Evolutionary conservation across 2,797 vertebrate genomes (phyloP), one percentile per base, ranked within the genome.

Genomic region (Rhynchotus rufescens): DNA sequence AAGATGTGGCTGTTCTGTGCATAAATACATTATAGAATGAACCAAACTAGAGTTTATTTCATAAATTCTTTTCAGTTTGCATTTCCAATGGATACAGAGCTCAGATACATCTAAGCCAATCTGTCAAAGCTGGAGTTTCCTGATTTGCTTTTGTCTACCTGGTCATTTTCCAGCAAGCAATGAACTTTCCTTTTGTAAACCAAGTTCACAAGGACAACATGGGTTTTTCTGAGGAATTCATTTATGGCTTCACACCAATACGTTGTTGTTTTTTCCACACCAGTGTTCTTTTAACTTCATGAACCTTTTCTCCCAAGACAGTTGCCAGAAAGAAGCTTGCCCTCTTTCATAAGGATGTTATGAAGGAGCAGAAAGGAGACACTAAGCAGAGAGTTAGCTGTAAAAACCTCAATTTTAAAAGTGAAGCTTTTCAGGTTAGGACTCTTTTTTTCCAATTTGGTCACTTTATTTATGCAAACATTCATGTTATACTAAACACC

Each of bases 261-360:
- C 61, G 22, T 38, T 38, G 49, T 15, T 25, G 8, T 68, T 92
- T 86, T 52, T 15, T 28, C 12, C 20, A 64, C 44, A 76, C 22
- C 3, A 4, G 8, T 28, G 67, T 25, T 73, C 40, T 28, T 79
- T 77, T 84, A 95, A 76, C n/a, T 80, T 82, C 17, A 1, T 71
- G 52, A 87, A 71, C 77, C 80, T 87, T 86, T 57, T 8, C 83
- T 91, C 89, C 36, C 61, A 77, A 77, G 34, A 74, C 28, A 17
- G 34, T n/a, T 86, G 59, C 59, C 86, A 84, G 47, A 84, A 92
- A 88, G 19, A 30, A 68, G 9, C 13, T 30, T 84, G 49, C 4
- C 57, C 44, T 82, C 36, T 34, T 42, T 21, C 54, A 79, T 57
- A 65, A 38, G 45, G 25, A 6, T 1, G 40, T 40, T 40, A 40